These are phyloP conservation scores for Origma solitaria DNA, from an alignment of 2,113 vertebrate genomes.

Conservation along the genomic window DNA sequence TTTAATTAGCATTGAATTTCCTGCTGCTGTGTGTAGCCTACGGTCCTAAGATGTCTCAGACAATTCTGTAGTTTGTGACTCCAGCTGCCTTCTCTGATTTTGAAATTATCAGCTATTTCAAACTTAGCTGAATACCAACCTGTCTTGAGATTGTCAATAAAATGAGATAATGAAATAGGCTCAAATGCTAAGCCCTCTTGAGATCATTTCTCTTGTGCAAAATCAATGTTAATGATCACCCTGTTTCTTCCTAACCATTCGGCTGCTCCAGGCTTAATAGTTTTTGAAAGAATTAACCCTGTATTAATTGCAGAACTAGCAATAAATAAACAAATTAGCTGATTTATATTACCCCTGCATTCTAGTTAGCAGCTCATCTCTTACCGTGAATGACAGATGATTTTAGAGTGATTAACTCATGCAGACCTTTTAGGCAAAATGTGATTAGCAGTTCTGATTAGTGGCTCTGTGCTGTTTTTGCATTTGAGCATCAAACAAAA, in stretches of 20 bases:
- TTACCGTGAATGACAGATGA: background rate
- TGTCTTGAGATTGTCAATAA: background rate
- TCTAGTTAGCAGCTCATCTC: background rate
- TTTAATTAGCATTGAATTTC: background rate
- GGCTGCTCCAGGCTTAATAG: background rate
- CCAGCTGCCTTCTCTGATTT: background rate
- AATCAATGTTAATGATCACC: slow-evolving; percentile 21
- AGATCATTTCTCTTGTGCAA: background rate
- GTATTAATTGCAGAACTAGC: background rate
- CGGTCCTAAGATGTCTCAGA: background rate
- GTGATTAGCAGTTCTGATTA: background rate
- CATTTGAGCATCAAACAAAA: background rate
- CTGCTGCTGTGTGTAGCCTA: background rate
- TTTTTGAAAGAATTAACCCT: slow-evolving; percentile 21
- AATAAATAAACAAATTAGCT: background rate
- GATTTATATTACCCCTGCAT: background rate
- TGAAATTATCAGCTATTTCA: background rate
- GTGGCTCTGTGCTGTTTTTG: background rate
- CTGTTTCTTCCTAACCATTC: background rate
- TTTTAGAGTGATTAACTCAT: background rate
- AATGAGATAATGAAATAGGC: slow-evolving; percentile 20
- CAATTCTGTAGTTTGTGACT: background rate
- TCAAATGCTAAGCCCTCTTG: background rate
- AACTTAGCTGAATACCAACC: background rate
- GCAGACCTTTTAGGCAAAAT: background rate